Base-by-base conservation (phyloP, 1,140 invertebrate species). In the Sinonovacula constricta region DNA sequence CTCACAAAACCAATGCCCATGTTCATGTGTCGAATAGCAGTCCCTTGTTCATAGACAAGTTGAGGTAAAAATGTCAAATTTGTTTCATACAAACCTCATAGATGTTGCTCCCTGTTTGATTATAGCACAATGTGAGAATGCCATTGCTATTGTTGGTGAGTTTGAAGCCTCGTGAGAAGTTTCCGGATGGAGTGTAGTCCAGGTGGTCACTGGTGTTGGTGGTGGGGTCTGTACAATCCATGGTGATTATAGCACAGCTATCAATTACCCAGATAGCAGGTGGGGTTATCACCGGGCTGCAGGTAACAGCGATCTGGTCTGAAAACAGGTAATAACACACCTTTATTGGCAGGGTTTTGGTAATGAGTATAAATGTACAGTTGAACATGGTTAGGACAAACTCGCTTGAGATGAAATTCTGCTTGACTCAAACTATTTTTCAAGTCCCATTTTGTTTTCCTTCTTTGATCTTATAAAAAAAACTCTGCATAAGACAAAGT, bases 161-260 rank as follows among this genome's bases (percentile, higher is more conserved):
- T 1, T 0, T 65, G 31, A 75, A 75, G 4, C 62, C 72, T 2
- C 3, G 15, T 0, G 72, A 36, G 26, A 33, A 65, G 22, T 75
- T 75, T 4, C 72, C 62, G 24, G 45, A 56, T 15, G 31, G 4
- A 30, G 1, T 4, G 24, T 65, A 75, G 31, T 15, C 2, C 1
- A 75, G 34, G 54, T 75, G 60, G 18, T 53, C 49, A 22, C 14
- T 63, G 1, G 22, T 39, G 26, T 0, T 22, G 30, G 3, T 66
- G 1, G 72, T 75, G 10, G 60, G 72, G 54, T 75, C 72, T 10
- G 51, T 66, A 57, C 72, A 75, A 22, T 66, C 72, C 72, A 75
- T 75, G 18, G 59, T 75, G 18, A 75, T 57, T 26, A 15, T 66
- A 30, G 39, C 72, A 45, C 60, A 65, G 0, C 18, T 66, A 14